A percentile compares a stretch with the other conserved stretches of the same genome.
These are phyloP conservation scores for Xylota segnis DNA, from an alignment of 2,888 invertebrate genomes.

Conservation along the genomic window DNA sequence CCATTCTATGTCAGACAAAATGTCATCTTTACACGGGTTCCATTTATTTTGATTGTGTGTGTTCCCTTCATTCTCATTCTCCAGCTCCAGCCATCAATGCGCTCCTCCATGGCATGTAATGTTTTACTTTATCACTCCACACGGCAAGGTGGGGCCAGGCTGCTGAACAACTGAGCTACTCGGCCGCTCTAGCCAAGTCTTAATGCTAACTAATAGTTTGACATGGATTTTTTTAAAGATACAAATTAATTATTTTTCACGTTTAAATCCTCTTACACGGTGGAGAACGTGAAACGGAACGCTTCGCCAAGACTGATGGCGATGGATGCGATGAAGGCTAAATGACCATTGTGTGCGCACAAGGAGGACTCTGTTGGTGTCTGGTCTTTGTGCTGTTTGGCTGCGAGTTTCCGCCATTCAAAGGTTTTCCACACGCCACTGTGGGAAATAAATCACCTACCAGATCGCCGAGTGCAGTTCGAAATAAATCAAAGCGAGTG, in stretches of 20 bases:
- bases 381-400: conserved; percentile 30
- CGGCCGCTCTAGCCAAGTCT: conserved; percentile 53
- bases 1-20: conserved; percentile 81
- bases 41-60: conserved; percentile 79
- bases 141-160: conserved; percentile 62
- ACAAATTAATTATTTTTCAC: conserved; percentile 74
- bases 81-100: conserved; percentile 5
- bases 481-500: conserved; percentile 41
- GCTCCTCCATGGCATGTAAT: conserved; percentile 58
- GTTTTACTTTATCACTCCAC: conserved; percentile 69
- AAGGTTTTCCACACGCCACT: conserved; percentile 51
- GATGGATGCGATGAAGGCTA: conserved; percentile 67
- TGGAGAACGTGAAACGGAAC: conserved; percentile 21
- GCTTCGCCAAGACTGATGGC: conserved; percentile 55
- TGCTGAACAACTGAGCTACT: conserved; percentile 44
- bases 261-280: conserved; percentile 58
- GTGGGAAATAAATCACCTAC: conserved; percentile 53
- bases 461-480: conserved; percentile 25
- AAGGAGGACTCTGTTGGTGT: conserved; percentile 23
- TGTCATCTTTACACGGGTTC: conserved; percentile 80
- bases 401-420: conserved; percentile 46
- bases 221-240: conserved; percentile 75
- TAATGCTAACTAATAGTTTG: conserved; percentile 76
- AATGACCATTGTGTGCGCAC: conserved; percentile 54
- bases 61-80: conserved; percentile 21